Percentiles rank a stretch among this genome's conserved stretches.
These are phyloP conservation scores for Gymnogyps californianus DNA, from an alignment of 2,113 vertebrate species.

Conservation along the genomic window DNA sequence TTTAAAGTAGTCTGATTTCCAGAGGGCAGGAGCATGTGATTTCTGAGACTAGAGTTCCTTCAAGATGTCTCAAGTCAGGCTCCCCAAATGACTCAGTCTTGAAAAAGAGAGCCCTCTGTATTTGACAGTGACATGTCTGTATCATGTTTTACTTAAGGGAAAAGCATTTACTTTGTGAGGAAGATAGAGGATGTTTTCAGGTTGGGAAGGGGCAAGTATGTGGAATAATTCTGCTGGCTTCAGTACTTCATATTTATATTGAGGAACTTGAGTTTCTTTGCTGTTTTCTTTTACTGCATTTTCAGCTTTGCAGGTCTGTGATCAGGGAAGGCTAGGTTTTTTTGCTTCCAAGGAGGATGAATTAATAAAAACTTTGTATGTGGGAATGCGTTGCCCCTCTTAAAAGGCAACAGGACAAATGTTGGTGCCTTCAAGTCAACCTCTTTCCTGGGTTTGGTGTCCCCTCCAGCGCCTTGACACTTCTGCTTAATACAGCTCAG, in stretches of 20 bases:
- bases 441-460: not conserved
- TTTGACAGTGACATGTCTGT: not conserved
- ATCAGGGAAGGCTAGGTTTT: not conserved
- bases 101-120: not conserved
- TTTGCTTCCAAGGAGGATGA: not conserved
- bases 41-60: not conserved
- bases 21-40: not conserved
- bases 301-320: not conserved
- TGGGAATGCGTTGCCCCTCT: not conserved
- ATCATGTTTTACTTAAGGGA: not conserved
- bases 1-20: not conserved
- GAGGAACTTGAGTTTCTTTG: not conserved
- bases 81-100: not conserved
- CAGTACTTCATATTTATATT: not conserved
- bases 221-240: not conserved
- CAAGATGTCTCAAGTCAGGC: not conserved
- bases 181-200: not conserved
- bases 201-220: not conserved
- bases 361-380: not conserved
- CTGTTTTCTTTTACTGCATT: not conserved
- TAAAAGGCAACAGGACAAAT: not conserved
- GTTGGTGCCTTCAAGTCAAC: rapidly evolving
- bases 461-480: not conserved
- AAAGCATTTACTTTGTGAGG: not conserved
- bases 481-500: not conserved